phyloP scores from a whole-genome alignment of 2,797 vertebrate genomes.

The Alcedo atthis region DNA sequence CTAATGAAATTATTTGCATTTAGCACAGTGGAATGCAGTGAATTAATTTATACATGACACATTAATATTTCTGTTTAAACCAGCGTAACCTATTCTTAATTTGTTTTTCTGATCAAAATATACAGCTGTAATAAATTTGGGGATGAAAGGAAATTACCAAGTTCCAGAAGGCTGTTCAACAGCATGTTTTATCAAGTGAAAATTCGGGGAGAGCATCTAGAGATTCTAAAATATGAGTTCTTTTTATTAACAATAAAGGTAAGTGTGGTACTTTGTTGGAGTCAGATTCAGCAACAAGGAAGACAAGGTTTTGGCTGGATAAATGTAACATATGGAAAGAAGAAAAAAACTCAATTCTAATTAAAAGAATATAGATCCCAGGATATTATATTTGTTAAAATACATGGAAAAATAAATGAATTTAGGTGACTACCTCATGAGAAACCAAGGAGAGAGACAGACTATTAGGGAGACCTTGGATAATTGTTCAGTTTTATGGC shows the following conservation, averaged over 20 bases:
- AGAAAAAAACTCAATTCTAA: neutral
- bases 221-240: neutral
- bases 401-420: neutral
- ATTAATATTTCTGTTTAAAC: slow-evolving; percentile 56
- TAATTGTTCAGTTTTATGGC: neutral
- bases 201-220: neutral
- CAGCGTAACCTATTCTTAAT: slow-evolving; percentile 10
- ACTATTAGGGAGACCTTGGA: neutral
- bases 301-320: neutral
- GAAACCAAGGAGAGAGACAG: neutral
- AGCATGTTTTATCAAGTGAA: neutral
- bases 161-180: slow-evolving; percentile 24
- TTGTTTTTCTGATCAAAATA: slow-evolving; percentile 44
- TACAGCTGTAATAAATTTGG: slow-evolving; percentile 12
- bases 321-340: neutral
- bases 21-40: neutral
- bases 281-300: neutral
- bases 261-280: neutral
- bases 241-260: slow-evolving; percentile 3
- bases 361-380: neutral
- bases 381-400: neutral
- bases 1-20: slow-evolving; percentile 14
- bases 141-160: neutral
- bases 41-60: slow-evolving; percentile 17
- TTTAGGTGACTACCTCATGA: neutral